Evolutionary conservation across 2,113 vertebrate genomes (phyloP), one percentile per base, ranked within the genome.

Genomic region (Salminus brasiliensis): DNA sequence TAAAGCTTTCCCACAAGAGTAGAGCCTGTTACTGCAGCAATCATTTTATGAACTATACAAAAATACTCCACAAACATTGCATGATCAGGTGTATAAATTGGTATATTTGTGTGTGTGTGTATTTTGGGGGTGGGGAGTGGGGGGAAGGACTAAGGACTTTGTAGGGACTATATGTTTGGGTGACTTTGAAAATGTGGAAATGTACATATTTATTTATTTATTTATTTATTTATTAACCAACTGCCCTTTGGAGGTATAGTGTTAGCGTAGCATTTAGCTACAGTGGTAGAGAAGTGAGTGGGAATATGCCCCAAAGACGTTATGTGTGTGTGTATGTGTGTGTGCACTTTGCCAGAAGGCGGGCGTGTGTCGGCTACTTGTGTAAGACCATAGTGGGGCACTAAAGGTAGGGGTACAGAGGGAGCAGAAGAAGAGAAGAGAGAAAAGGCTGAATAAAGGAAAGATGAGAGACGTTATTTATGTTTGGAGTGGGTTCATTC

Each of bases 391-490:
- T 43, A 34, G 25, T 55, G 66, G 41, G 74, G 69, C 47, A 36
- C 65, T 78, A 74, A 74, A 72, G 60, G 34, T 53, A 80, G 62
- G 75, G 76, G 81, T 63, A 80, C 79, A 69, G 72, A 81, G 75
- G 49, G 66, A 80, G 84, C 76, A 85, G 78, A 86, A 85, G 84
- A 68, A 83, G 83, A 80, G 55, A 84, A 83, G 86, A 87, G 88
- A 83, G 89, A 84, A 70, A 78, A 76, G 69, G 82, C 82, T 68
- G 55, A 45, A 76, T 34, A 84, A 65, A 86, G 72, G 77, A 89
- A 88, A 87, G 81, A 91, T 91, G 90, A 92, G 87, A 90, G 32
- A 77, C 87, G 93, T 94, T 92, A 93, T 93, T 93, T 93, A 90
- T 90, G 91, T 91, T 89, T 81, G 79, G 86, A 86, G 84, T 79